Evolutionary conservation across 2,113 vertebrate genomes (phyloP).

Genomic region (Vulpes lagopus): DNA sequence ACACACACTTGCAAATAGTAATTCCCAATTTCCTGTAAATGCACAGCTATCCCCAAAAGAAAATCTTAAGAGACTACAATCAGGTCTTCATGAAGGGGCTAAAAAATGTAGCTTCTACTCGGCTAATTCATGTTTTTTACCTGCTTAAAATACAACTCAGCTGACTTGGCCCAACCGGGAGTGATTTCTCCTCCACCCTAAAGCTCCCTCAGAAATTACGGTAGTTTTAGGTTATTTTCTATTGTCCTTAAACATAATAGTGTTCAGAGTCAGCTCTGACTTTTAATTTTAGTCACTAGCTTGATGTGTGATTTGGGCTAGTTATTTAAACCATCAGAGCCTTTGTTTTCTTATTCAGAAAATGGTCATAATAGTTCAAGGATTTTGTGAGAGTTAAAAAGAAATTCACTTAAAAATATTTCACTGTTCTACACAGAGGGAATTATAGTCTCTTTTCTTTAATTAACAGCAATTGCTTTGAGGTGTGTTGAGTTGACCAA

Average conservation of each 20-base stretch:
- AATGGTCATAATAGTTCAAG: conserved; percentile 17
- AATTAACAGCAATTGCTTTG: background rate
- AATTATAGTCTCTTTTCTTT: background rate
- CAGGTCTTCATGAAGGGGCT: background rate
- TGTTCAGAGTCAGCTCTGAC: background rate
- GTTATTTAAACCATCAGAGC: background rate
- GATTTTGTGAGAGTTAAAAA: background rate
- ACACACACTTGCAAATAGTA: background rate
- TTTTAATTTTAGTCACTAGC: background rate
- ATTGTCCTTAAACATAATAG: background rate
- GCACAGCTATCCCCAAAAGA: background rate
- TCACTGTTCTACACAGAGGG: background rate
- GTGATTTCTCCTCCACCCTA: background rate
- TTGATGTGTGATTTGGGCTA: background rate
- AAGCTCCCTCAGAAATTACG: background rate
- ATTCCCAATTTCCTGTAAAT: background rate
- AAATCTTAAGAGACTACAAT: background rate
- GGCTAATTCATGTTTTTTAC: background rate
- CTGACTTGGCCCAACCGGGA: background rate
- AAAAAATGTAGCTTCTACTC: background rate
- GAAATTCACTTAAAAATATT: background rate
- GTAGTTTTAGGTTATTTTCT: background rate
- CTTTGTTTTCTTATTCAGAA: conserved; percentile 45
- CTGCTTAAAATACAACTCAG: background rate
- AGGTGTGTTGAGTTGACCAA: background rate